These are phyloP conservation scores for Mus caroli DNA, from an alignment of 2,797 vertebrate genomes.

Conservation along the genomic window DNA sequence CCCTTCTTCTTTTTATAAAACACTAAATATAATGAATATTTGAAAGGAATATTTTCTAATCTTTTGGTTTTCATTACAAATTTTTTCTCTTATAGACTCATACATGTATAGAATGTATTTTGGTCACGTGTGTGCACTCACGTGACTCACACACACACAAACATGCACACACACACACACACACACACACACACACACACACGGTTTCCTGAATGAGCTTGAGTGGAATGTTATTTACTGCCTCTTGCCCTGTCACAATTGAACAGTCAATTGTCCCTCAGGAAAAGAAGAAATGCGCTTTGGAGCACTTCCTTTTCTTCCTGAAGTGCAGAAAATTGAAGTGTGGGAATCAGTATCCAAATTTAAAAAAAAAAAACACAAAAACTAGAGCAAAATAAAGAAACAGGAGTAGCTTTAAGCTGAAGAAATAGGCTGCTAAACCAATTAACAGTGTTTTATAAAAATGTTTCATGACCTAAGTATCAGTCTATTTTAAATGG, in stretches of 20 bases:
- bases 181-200: too few species aligned
- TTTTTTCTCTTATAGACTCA: not conserved
- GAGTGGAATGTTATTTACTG: not conserved
- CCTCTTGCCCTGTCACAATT: not conserved
- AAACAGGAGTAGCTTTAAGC: not conserved
- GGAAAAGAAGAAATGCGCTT: not conserved
- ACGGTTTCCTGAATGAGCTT: not conserved
- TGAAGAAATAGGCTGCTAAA: conserved; percentile 23
- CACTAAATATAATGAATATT: not conserved
- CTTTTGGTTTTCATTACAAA: not conserved
- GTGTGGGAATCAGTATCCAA: not conserved
- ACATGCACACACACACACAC: too few species aligned
- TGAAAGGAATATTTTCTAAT: not conserved
- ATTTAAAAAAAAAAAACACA: too few species aligned
- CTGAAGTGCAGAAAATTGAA: not conserved
- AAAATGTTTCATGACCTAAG: conserved; percentile 3
- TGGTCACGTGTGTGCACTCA: too few species aligned
- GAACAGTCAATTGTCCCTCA: not conserved
- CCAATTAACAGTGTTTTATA: not conserved
- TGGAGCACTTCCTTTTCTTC: too few species aligned
- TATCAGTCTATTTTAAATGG: not conserved
- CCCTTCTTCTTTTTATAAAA: not conserved
- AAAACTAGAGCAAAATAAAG: not conserved
- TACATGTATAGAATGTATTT: too few species aligned
- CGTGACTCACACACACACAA: too few species aligned